Evolutionary conservation across 2,888 invertebrate genomes (phyloP).

Genomic region (Tribolium freemani): DNA sequence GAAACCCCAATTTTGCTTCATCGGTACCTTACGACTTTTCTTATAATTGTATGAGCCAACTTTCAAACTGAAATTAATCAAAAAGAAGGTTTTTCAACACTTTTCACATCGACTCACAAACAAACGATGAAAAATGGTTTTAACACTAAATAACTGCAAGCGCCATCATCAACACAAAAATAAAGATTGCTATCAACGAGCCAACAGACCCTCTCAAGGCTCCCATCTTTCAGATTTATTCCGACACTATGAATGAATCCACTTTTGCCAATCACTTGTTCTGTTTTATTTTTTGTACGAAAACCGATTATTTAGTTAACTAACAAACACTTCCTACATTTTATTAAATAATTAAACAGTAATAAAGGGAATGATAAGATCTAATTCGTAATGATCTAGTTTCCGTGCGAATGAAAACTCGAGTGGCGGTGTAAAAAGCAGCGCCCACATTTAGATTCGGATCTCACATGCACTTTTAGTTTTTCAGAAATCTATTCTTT

Average conservation of each 20-base stretch:
- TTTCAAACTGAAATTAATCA: slow-evolving; percentile 20
- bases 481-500: slow-evolving; percentile 15
- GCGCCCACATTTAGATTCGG: slow-evolving; percentile 25
- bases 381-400: slow-evolving; percentile 1
- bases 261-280: neutral
- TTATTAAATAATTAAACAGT: neutral
- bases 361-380: neutral
- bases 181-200: slow-evolving; percentile 25
- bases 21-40: slow-evolving; percentile 18
- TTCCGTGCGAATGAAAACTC: slow-evolving; percentile 23
- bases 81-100: slow-evolving; percentile 2
- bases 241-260: neutral
- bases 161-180: slow-evolving; percentile 17
- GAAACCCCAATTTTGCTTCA: slow-evolving; percentile 20
- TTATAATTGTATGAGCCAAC: slow-evolving; percentile 22
- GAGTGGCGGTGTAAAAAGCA: slow-evolving; percentile 5
- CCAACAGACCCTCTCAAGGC: slow-evolving; percentile 7
- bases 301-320: neutral
- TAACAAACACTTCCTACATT: neutral
- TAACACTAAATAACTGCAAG: slow-evolving; percentile 26
- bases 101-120: neutral
- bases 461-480: slow-evolving; percentile 30
- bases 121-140: slow-evolving; percentile 28
- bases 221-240: slow-evolving; percentile 19
- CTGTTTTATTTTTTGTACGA: neutral